phyloP scores from a whole-genome alignment of 2,888 invertebrate genomes.

The Colletes collaris region DNA sequence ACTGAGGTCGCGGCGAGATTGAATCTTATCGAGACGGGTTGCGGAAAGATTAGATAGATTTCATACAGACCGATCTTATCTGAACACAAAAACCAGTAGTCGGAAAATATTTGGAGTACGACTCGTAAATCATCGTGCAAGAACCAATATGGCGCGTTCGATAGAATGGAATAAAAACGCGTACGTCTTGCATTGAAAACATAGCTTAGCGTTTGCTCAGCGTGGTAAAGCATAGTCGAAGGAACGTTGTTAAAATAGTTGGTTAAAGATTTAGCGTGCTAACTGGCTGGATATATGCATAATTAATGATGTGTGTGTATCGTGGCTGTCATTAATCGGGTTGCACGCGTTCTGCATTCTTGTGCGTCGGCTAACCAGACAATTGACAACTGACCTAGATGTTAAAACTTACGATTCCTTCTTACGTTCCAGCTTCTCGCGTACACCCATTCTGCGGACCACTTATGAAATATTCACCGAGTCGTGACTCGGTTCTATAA shows the following conservation, averaged over 20 bases:
- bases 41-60: slow-evolving; percentile 1
- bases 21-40: not conserved
- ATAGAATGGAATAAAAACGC: too few relatives aligned
- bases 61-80: too few relatives aligned
- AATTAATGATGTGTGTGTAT: slow-evolving; percentile 57
- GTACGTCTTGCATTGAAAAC: too few relatives aligned
- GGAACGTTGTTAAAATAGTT: slow-evolving; percentile 12
- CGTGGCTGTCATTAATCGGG: slow-evolving; percentile 40
- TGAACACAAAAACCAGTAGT: too few relatives aligned
- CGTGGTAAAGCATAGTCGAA: not conserved
- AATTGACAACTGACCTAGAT: slow-evolving; percentile 75
- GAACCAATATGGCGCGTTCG: too few relatives aligned
- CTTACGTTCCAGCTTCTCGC: slow-evolving; percentile 33
- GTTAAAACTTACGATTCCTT: slow-evolving; percentile 64
- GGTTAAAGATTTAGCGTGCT: slow-evolving; percentile 16
- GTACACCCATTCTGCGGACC: slow-evolving; percentile 40
- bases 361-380: slow-evolving; percentile 63
- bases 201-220: too few relatives aligned
- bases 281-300: slow-evolving; percentile 28
- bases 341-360: slow-evolving; percentile 52
- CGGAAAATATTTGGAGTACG: too few relatives aligned
- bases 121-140: too few relatives aligned
- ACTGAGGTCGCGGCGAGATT: slow-evolving; percentile 6
- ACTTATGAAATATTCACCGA: slow-evolving; percentile 45
- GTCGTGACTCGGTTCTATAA: slow-evolving; percentile 31